Evolutionary conservation across 1,140 invertebrate species (phyloP).

Genomic region (Anagrus nilaparvatae): DNA sequence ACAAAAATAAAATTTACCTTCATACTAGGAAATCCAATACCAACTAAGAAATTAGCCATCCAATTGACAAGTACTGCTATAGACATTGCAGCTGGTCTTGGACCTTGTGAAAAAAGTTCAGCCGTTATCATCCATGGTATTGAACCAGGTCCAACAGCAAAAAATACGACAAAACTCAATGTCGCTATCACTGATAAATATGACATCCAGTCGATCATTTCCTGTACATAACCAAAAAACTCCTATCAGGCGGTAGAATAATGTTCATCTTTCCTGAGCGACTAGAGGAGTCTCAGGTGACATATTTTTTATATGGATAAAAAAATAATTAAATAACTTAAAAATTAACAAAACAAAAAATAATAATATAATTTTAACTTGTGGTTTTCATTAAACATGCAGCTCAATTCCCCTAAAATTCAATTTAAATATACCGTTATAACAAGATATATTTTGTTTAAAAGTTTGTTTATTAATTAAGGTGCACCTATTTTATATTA

Average conservation of each 20-base stretch:
- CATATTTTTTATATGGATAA: slow-evolving; percentile 9
- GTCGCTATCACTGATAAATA: slow-evolving; percentile 91
- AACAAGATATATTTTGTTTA: too few relatives aligned
- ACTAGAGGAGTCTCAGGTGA: slow-evolving; percentile 40
- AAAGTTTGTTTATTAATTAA: slow-evolving; percentile 20
- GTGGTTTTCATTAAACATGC: slow-evolving; percentile 28
- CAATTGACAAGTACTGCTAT: slow-evolving; percentile 97
- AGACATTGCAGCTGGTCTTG: slow-evolving; percentile 93
- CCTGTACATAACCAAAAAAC: slow-evolving; percentile 91
- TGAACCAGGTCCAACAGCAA: slow-evolving; percentile 90
- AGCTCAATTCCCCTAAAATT: slow-evolving; percentile 39
- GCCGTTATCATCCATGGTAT: slow-evolving; percentile 99
- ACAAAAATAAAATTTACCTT: slow-evolving; percentile 65
- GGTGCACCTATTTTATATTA: slow-evolving; percentile 14
- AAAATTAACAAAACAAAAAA: slow-evolving; percentile 14
- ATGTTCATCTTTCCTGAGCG: slow-evolving; percentile 42
- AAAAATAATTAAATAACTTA: slow-evolving; percentile 14
- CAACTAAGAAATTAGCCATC: slow-evolving; percentile 95
- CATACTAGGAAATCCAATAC: slow-evolving; percentile 88
- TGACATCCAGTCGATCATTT: slow-evolving; percentile 96
- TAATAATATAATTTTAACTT: slow-evolving; percentile 13
- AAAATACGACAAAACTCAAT: slow-evolving; percentile 91
- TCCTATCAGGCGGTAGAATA: slow-evolving; percentile 61
- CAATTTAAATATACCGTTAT: too few relatives aligned
- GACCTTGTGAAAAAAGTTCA: slow-evolving; percentile 94